phyloP scores from a whole-genome alignment of 2,888 invertebrate species.

The Pegoplata infirma region DNA sequence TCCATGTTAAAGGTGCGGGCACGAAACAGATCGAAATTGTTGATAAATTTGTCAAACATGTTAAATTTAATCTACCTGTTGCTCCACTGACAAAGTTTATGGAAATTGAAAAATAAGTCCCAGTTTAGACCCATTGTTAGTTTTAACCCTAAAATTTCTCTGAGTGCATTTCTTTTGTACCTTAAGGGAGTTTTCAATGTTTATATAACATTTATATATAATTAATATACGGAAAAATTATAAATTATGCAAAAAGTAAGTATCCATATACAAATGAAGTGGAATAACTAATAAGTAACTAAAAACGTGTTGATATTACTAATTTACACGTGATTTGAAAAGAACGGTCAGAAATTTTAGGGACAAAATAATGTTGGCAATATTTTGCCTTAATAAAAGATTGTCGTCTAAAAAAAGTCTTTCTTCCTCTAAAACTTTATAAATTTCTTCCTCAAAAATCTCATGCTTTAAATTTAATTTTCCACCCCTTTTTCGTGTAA shows the following conservation, averaged over 20 bases:
- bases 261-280: constrained; percentile 50
- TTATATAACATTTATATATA: not conserved
- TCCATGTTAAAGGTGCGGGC: too few species aligned
- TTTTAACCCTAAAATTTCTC: too few species aligned
- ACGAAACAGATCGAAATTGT: too few species aligned
- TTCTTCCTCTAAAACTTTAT: not conserved
- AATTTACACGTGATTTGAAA: constrained; percentile 52
- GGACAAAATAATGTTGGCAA: not conserved
- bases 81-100: too few species aligned
- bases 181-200: constrained; percentile 16
- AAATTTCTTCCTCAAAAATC: not conserved
- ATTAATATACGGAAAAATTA: not conserved
- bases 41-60: too few species aligned
- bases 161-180: too few species aligned
- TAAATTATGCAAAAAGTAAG: not conserved
- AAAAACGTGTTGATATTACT: constrained; percentile 52
- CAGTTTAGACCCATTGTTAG: too few species aligned
- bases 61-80: too few species aligned
- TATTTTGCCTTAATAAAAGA: too few species aligned
- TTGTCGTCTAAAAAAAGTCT: not conserved
- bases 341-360: not conserved
- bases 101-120: too few species aligned
- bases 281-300: constrained; percentile 38
- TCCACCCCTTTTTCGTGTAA: not conserved
- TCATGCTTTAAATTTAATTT: not conserved